phyloP scores from a whole-genome alignment of 2,797 vertebrate species.

The Helicolenus hilgendorfi region DNA sequence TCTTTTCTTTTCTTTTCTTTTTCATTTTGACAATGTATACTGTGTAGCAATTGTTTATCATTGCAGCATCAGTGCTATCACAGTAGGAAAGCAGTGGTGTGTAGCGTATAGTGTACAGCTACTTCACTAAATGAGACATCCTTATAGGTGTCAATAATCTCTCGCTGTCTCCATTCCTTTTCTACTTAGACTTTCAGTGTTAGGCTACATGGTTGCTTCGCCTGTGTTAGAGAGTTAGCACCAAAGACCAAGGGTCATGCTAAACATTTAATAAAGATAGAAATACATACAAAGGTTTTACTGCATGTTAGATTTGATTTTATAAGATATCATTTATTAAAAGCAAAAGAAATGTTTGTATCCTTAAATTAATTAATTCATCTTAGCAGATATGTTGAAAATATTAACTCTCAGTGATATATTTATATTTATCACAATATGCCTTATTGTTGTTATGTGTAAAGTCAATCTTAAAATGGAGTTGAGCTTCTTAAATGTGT shows the following conservation, averaged over 20 bases:
- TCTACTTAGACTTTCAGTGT: not conserved
- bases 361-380: too few species aligned
- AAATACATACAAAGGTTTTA: not conserved
- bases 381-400: not conserved
- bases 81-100: too few species aligned
- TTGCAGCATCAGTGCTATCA: too few species aligned
- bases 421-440: not conserved
- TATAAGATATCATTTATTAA: not conserved
- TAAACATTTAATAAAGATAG: not conserved
- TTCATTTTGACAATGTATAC: too few species aligned
- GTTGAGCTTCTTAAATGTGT: not conserved
- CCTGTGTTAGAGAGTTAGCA: too few species aligned
- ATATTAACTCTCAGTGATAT: not conserved
- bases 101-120: too few species aligned
- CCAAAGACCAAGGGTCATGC: not conserved
- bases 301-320: not conserved
- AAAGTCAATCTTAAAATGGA: not conserved
- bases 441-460: not conserved
- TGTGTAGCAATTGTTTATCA: too few species aligned
- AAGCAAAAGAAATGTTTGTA: not conserved
- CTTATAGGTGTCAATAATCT: not conserved
- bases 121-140: not conserved
- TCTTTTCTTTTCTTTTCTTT: too few species aligned
- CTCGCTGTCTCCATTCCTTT: not conserved
- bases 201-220: not conserved